Evolutionary conservation across 2,797 vertebrate species (phyloP).

Genomic region (Sebastes trivittatus): DNA sequence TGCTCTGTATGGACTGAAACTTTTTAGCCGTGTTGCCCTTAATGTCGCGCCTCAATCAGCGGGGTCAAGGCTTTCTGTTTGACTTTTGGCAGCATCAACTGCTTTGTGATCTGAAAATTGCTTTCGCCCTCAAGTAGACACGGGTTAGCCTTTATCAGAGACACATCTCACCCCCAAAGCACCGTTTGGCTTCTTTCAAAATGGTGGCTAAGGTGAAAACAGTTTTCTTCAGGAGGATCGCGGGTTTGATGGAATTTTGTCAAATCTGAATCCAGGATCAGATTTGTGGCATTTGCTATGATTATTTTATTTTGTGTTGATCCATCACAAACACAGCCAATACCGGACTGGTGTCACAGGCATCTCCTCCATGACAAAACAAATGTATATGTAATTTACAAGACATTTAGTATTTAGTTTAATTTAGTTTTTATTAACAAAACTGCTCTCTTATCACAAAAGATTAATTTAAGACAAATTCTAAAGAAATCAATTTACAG

Average conservation of each 20-base stretch:
- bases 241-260: neutral
- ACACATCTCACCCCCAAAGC: neutral
- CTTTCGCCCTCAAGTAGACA: constrained; percentile 1
- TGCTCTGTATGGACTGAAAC: neutral
- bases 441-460: neutral
- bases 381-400: neutral
- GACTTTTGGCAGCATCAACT: neutral
- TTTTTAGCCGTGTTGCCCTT: neutral
- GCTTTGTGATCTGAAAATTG: constrained; percentile 43
- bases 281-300: neutral
- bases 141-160: constrained; percentile 5
- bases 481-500: neutral
- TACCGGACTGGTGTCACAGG: too few species aligned
- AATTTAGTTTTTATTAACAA: neutral
- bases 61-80: neutral
- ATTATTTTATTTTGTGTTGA: neutral
- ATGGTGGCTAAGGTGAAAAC: neutral
- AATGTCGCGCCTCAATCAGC: constrained; percentile 21
- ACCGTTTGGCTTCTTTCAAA: neutral
- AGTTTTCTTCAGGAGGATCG: neutral
- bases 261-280: neutral
- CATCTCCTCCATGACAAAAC: neutral
- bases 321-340: too few species aligned
- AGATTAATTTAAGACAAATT: neutral
- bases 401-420: neutral